Conservation (phyloP, 1,140 invertebrate species). For the Mercenaria mercenaria region DNA sequence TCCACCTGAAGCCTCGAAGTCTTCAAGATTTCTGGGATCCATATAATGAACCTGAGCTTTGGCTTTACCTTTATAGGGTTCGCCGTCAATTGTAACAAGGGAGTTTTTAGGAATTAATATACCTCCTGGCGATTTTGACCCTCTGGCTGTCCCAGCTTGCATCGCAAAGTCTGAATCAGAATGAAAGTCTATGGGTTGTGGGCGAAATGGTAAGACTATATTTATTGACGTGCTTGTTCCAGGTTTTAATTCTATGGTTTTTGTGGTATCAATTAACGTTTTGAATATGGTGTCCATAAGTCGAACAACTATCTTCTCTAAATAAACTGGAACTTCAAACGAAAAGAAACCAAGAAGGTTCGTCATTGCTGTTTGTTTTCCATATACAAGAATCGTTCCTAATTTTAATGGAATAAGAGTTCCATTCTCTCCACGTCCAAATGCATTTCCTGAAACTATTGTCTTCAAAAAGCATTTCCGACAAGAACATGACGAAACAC, state of each 20-base stretch:
- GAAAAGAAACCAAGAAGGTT: constrained; percentile 5
- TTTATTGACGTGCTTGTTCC: not conserved
- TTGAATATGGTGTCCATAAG: not conserved
- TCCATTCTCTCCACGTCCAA: not conserved
- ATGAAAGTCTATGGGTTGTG: not conserved
- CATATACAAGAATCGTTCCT: not conserved
- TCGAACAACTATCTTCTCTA: not conserved
- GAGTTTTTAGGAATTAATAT: not conserved
- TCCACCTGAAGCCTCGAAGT: constrained; percentile 39
- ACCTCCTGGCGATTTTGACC: not conserved
- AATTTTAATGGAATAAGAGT: not conserved
- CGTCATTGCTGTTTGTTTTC: not conserved
- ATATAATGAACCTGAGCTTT: constrained; percentile 39
- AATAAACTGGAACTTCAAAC: not conserved
- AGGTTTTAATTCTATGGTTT: not conserved
- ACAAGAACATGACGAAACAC: not conserved
- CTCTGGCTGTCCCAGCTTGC: not conserved
- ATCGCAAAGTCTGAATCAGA: not conserved
- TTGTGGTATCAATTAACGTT: not conserved
- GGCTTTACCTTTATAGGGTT: constrained; percentile 29
- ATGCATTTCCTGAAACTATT: not conserved
- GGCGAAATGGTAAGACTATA: constrained; percentile 25
- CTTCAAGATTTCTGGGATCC: constrained; percentile 45
- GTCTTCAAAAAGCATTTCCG: not conserved
- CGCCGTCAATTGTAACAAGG: constrained; percentile 22